A percentile compares a stretch with the other conserved stretches of the same genome.
Conservation (phyloP, 2,888 invertebrate species). For the Agrochola litura region DNA sequence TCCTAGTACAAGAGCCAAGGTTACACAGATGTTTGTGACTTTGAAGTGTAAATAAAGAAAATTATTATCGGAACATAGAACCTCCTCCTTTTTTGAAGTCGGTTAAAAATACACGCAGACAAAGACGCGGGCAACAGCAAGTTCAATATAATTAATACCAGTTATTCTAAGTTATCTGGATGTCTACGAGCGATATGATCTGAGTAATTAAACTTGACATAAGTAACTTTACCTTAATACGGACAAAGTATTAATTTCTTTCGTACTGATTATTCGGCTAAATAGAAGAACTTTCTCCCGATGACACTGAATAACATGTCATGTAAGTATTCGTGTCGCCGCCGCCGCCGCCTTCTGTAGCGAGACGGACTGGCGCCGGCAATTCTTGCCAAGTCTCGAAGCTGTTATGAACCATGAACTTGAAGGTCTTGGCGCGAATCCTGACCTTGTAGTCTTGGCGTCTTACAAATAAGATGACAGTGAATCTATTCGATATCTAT, state of each 20-base stretch:
- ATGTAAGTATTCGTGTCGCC: neutral
- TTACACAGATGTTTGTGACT: no score
- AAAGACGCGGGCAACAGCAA: neutral
- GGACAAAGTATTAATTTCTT: constrained; percentile 9
- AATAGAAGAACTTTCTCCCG: constrained; percentile 18
- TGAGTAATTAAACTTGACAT: neutral
- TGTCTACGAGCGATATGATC: neutral
- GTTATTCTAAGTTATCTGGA: neutral
- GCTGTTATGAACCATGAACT: constrained; percentile 60
- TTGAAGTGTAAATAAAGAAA: no score
- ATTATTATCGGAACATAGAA: no score
- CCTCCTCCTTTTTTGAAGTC: no score
- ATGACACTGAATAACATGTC: neutral
- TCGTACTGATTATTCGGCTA: neutral
- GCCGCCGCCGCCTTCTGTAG: constrained; percentile 12
- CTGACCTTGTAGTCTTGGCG: constrained; percentile 52
- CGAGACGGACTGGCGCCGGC: constrained; percentile 57
- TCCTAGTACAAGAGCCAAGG: no score
- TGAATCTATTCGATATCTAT: constrained; percentile 13
- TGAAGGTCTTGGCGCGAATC: constrained; percentile 53
- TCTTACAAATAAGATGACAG: constrained; percentile 21
- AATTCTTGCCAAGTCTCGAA: constrained; percentile 55
- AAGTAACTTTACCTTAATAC: neutral
- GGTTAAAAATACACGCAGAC: no score
- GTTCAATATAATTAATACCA: neutral